Evolutionary conservation across 2,888 invertebrate genomes (phyloP), one percentile per base, ranked within the genome.

Genomic region (Lepidochitona cinerea): DNA sequence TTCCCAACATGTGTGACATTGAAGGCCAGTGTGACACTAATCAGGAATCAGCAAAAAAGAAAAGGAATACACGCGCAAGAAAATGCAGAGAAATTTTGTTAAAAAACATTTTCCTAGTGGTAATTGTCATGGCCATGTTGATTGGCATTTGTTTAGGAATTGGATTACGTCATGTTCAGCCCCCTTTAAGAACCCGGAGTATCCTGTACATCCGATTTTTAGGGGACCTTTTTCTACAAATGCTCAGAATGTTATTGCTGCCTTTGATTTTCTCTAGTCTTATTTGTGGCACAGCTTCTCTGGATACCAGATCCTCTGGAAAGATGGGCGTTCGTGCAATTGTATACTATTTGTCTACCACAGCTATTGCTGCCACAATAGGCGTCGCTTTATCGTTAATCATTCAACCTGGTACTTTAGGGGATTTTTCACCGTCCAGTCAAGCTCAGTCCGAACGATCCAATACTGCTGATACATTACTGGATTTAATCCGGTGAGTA

Each of bases 271-370:
- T 94, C 68, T 93, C 93, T 35, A 93, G 93, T 54, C 91, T 94
- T 52, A 92, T 94, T 71, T 91, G 93, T 78, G 93, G 93, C 59
- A 95, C 97, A 80, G 97, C 97, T 52, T 94, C 95, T 0, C 92
- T 98, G 88, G 97, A 98, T 92, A 92, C 97, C 74, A 94, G 95
- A 86, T 93, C 97, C 88, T 97, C 97, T 84, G 96, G 96, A 87
- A 95, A 94, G 92, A 97, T 96, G 84, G 95, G 95, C 32, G 92
- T 93, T 65, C 94, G 97, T 64, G 96, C 97, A n/a, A 95, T 98
- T 79, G 92, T 94, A 41, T 98, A 97, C 92, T 98, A 98, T 92
- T 94, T 97, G 92, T 93, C 94, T 70, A 98, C 98, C 23, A 98
- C 98, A 2, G 91, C 97, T 37, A 94, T 95, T 85, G 98, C 98